Conservation (phyloP, 2,113 vertebrate species). For the Bubo scandiacus region DNA sequence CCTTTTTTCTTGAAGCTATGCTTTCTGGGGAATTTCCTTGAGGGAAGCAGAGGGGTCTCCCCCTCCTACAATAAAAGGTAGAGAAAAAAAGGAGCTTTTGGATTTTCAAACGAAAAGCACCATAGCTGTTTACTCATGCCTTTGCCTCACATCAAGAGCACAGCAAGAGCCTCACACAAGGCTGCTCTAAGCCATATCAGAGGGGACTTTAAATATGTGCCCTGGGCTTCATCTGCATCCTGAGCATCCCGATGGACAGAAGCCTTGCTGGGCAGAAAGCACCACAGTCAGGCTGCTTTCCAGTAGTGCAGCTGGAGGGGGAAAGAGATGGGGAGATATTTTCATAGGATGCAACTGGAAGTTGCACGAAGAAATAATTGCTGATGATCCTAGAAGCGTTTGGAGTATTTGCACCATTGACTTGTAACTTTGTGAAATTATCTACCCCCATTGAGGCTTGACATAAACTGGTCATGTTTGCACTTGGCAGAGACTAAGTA, state of each 20-base stretch:
- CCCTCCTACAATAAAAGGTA: not conserved
- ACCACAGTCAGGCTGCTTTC: not conserved
- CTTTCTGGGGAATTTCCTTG: slow-evolving; percentile 6
- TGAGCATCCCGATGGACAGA: not conserved
- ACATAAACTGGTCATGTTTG: not conserved
- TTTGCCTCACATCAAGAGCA: not conserved
- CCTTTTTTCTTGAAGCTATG: not conserved
- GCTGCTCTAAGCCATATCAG: not conserved
- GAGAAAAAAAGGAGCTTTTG: not conserved
- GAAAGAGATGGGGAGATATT: not conserved
- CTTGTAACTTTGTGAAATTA: not conserved
- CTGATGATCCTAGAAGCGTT: not conserved
- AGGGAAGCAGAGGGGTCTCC: not conserved
- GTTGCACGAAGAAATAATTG: fast-evolving
- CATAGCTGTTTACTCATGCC: not conserved
- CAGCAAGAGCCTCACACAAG: not conserved
- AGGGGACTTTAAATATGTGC: not conserved
- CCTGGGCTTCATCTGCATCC: not conserved
- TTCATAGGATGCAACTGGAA: not conserved
- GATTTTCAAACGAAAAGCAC: not conserved
- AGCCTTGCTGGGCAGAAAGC: not conserved
- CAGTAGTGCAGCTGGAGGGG: not conserved
- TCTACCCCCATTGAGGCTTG: not conserved
- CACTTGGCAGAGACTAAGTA: not conserved
- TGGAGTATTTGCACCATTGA: fast-evolving